Percentiles rank a stretch among this genome's conserved stretches.
Evolutionary conservation across 1,140 invertebrate species (phyloP).

Genomic region (Saccostrea echinata): DNA sequence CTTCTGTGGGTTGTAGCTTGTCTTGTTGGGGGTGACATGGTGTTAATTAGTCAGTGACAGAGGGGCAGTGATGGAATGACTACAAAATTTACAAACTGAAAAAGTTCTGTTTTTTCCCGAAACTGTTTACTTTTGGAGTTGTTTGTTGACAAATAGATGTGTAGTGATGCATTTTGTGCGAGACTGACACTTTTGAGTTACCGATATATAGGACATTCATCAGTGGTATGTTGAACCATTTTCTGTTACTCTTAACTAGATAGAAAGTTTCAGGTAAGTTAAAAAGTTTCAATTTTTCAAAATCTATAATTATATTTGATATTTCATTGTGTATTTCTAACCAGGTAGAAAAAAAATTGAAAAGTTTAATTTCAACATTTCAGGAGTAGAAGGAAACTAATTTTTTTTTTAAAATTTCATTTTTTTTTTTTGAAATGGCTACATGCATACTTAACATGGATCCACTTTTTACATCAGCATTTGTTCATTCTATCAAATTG

Average conservation of each 20-base stretch:
- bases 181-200: neutral
- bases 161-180: constrained; percentile 21
- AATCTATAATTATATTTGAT: too few species aligned
- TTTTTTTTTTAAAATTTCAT: too few species aligned
- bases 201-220: neutral
- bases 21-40: neutral
- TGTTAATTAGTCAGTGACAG: constrained; percentile 23
- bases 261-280: neutral
- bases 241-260: neutral
- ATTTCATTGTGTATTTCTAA: too few species aligned
- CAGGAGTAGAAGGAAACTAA: too few species aligned
- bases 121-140: constrained; percentile 25
- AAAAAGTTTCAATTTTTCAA: too few species aligned
- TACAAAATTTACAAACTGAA: neutral
- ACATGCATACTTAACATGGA: neutral
- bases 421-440: too few species aligned
- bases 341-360: too few species aligned
- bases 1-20: neutral
- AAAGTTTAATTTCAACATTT: too few species aligned
- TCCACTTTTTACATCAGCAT: neutral
- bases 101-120: constrained; percentile 5
- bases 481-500: neutral
- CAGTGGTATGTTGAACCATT: neutral
- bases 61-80: constrained; percentile 8
- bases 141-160: constrained; percentile 28